Base-by-base conservation (phyloP, 1,140 invertebrate genomes). In the Drosophila albomicans region DNA sequence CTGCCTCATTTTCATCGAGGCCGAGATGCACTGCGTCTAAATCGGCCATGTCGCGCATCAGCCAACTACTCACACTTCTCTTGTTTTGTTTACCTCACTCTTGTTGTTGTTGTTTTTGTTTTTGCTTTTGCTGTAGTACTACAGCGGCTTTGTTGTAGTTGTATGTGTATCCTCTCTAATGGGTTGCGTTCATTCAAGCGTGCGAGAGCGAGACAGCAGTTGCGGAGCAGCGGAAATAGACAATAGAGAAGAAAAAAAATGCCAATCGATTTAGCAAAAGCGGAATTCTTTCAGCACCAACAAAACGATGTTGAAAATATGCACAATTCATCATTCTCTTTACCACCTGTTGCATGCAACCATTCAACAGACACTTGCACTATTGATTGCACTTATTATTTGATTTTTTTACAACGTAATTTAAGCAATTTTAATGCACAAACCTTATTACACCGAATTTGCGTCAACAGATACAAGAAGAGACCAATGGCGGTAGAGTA, bases 1-100 rank as follows among this genome's bases (percentile, higher is more conserved):
- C 95, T 67, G 95, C 95, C 79, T 96, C 95, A 25, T 95, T 94
- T 81, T 95, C 95, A 87, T 95, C 95, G 71, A 96, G 93, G 75
- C 95, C 95, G 78, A 96, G 93, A 93, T 96, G 95, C 75, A 96
- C 95, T 68, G 94, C 94, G 82, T 96, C 95, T 70, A 92, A 65
- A 74, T 92, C 92, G 67, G 91, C 91, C 92, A 92, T 92, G 68
- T 91, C 89, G 80, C 84, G 88, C 91, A 92, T 92, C 54, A 63
- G 79, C 78, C 75, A 61, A 65, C 56, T 69, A 35, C 43, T 38
- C 43, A 32, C 38, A 38, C 46, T 58, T 68, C 20, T 25, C 20
- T 25, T 25, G 20, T 25, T 86, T 86, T 88, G 82, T 87, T 87
- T 89, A 84, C 74, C 77, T 84, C 41, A 20, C 56, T 58, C 35